Base-by-base conservation (phyloP, 2,797 vertebrate species). In the Mus caroli region DNA sequence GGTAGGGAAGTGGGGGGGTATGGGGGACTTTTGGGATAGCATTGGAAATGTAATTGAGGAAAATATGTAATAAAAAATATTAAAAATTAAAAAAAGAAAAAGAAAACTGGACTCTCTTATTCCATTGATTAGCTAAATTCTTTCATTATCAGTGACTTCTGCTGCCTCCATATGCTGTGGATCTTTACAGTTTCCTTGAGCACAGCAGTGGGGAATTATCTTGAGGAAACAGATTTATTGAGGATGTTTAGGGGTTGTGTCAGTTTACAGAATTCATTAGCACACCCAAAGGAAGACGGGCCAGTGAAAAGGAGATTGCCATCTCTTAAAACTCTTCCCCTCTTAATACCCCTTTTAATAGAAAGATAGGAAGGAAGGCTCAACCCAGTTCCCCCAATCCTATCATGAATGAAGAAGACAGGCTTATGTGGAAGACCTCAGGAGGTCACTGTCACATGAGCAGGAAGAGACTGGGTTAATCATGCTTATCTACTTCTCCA, bases 181-280 rank as follows among this genome's bases (percentile, higher is more conserved):
- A 85, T 96, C 96, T 97, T 96, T 97, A 94, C 84, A 76, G 85
- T 54, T 94, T 91, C 80, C 76, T 92, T 88, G 73, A 91, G 56
- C 92, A 96, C 97, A 90, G 87, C 46, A 58, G 50, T 85, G 54
- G 84, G 60, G 76, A 92, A 73, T 93, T 69, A 97, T 98, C 97
- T 93, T 84, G 94, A 96, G 94, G 96, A 98, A 96, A 96, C 92
- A 73, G 43, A 95, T 96, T 92, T 82, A 93, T 67, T 69, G 73
- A 96, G 80, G 50, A 17, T 31, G 15, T 95, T 97, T 95, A 71
- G 40, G 58, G 82, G 26, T 56, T 54, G 28, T 76, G 92, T 94
- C 82, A 0, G 0, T 60, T 83, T n/a, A 96, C 95, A 58, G 86
- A 97, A 87, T 15, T 37, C 46, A n/a, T 88, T 96, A 75, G 79